phyloP scores from a whole-genome alignment of 2,113 vertebrate genomes.

The Phoenicopterus ruber region DNA sequence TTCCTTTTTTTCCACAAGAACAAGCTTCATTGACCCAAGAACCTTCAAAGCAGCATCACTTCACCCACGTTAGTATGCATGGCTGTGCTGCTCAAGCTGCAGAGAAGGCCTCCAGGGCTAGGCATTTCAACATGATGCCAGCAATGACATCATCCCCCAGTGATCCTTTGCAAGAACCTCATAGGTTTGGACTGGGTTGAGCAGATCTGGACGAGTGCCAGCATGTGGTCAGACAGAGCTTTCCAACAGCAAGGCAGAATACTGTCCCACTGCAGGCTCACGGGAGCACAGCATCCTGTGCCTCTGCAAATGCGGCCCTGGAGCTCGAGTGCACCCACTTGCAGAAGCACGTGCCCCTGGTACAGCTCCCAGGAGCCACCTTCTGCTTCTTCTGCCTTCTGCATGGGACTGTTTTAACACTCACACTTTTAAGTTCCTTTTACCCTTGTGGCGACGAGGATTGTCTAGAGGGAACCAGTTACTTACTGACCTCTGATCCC shows the following conservation, averaged over 20 bases:
- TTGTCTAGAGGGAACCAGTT: neutral
- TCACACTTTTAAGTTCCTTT: neutral
- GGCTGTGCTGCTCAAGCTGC: neutral
- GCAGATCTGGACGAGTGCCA: neutral
- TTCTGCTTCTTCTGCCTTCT: neutral
- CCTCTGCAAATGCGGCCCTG: neutral
- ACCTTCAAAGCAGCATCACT: neutral
- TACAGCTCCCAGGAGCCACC: neutral
- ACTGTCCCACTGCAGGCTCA: neutral
- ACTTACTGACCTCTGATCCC: neutral
- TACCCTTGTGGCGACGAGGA: neutral
- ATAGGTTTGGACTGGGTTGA: neutral
- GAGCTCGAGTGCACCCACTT: neutral
- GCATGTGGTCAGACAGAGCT: neutral
- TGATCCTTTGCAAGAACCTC: neutral
- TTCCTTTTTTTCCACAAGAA: neutral
- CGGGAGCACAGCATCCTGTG: rapidly evolving
- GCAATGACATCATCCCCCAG: neutral
- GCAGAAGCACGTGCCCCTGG: neutral
- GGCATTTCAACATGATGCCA: neutral
- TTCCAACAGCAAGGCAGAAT: neutral
- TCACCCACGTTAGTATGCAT: neutral
- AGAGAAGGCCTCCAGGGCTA: neutral
- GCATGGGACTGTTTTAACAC: neutral
- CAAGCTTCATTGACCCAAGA: neutral